These are phyloP conservation scores for Daubentonia madagascariensis DNA, from an alignment of 2,113 vertebrate species.

Conservation along the genomic window DNA sequence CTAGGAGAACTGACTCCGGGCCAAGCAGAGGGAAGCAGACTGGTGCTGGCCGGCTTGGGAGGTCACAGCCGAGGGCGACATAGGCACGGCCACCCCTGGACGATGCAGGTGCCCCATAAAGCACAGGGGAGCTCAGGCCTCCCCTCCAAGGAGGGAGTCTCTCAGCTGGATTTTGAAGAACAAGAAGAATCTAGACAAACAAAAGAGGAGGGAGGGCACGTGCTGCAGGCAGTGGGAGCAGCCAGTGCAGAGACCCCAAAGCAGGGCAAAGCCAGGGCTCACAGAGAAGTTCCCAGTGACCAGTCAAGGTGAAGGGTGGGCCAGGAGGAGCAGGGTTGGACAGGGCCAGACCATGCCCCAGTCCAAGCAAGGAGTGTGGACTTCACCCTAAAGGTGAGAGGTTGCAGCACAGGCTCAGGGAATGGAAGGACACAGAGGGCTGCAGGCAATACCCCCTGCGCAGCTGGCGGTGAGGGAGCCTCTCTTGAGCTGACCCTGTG, in stretches of 20 bases:
- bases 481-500: neutral
- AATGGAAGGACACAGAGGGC: neutral
- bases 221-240: rapidly evolving
- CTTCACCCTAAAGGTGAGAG: neutral
- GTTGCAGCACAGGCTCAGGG: rapidly evolving
- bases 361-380: neutral
- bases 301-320: neutral
- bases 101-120: neutral
- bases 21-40: neutral
- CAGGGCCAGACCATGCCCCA: rapidly evolving
- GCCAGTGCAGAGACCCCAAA: neutral
- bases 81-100: too few species aligned
- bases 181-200: neutral
- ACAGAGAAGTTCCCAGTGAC: neutral
- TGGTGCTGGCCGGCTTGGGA: rapidly evolving
- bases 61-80: neutral
- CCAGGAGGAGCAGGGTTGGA: neutral
- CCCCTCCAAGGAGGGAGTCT: neutral
- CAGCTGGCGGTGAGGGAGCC: neutral
- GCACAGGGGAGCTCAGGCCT: too few species aligned
- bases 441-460: rapidly evolving
- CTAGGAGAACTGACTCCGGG: too few species aligned
- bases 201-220: too few species aligned
- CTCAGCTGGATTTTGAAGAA: neutral
- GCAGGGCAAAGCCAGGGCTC: neutral